Evolutionary conservation across 2,888 invertebrate genomes (phyloP).

Genomic region (Sycophila texana): DNA sequence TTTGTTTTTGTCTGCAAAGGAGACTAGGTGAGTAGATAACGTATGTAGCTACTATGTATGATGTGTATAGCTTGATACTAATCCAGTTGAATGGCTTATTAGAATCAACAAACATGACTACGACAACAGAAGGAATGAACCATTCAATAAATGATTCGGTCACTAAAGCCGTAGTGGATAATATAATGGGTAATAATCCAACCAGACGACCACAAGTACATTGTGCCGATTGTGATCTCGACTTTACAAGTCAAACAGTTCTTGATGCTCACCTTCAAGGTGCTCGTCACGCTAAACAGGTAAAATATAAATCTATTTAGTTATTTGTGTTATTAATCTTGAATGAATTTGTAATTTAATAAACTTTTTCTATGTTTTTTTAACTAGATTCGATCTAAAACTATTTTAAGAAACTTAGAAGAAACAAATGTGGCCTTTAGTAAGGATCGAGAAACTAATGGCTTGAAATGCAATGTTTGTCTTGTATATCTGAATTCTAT

Average conservation of each 20-base stretch:
- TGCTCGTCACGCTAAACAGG: slow-evolving; percentile 73
- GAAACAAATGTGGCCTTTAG: slow-evolving; percentile 72
- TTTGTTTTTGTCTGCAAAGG: slow-evolving; percentile 27
- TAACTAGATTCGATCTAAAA: slow-evolving; percentile 70
- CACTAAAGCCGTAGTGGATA: slow-evolving; percentile 76
- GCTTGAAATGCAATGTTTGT: slow-evolving; percentile 75
- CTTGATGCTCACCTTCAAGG: slow-evolving; percentile 76
- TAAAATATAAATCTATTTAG: slow-evolving; percentile 48
- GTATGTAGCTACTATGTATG: not conserved
- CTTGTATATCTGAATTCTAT: slow-evolving; percentile 76
- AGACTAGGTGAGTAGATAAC: not conserved
- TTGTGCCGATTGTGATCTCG: slow-evolving; percentile 76
- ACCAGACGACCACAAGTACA: slow-evolving; percentile 74
- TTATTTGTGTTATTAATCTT: not conserved
- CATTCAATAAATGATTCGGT: slow-evolving; percentile 73
- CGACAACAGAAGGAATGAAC: slow-evolving; percentile 21
- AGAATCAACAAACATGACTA: slow-evolving; percentile 38
- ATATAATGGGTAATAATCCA: slow-evolving; percentile 76
- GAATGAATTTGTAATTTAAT: not conserved
- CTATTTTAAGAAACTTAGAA: slow-evolving; percentile 72
- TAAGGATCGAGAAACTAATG: slow-evolving; percentile 72
- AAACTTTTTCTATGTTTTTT: slow-evolving; percentile 9
- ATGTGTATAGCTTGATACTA: not conserved
- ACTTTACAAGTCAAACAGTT: slow-evolving; percentile 76
- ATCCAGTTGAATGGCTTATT: not conserved